These are phyloP conservation scores for Nephila pilipes DNA, from an alignment of 1,140 invertebrate genomes.

Conservation along the genomic window DNA sequence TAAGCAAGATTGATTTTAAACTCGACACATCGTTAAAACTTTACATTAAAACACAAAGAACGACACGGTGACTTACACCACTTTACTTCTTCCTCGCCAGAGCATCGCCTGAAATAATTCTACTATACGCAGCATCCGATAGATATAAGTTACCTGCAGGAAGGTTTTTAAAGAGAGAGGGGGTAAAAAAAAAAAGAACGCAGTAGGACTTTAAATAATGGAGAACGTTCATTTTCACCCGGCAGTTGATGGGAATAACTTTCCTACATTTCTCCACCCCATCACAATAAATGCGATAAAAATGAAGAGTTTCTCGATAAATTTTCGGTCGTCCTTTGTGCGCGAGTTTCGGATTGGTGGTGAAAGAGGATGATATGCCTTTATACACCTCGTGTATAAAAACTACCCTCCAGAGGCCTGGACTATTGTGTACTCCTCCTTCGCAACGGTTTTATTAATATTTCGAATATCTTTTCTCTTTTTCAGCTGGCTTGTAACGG, in stretches of 20 bases:
- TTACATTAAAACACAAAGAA: too few relatives aligned
- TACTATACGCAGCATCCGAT: constrained; percentile 11
- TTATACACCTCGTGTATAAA: constrained; percentile 16
- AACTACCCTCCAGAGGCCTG: constrained; percentile 1
- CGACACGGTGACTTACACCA: neutral
- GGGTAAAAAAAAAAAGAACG: neutral
- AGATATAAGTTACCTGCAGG: constrained; percentile 41
- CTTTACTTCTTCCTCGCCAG: neutral
- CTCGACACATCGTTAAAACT: too few relatives aligned
- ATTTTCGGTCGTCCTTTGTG: constrained; percentile 51
- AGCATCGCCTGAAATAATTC: neutral
- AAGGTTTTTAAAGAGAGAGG: neutral
- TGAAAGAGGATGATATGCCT: constrained; percentile 29
- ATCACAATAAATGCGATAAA: constrained; percentile 64
- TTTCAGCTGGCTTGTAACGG: neutral
- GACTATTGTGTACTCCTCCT: neutral
- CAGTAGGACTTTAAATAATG: constrained; percentile 60
- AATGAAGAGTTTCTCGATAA: constrained; percentile 63
- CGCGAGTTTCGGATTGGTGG: constrained; percentile 20
- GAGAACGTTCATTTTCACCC: constrained; percentile 52
- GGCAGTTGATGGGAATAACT: constrained; percentile 49
- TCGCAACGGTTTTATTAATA: constrained; percentile 23
- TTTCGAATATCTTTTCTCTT: neutral
- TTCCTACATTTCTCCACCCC: constrained; percentile 31
- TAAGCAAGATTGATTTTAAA: too few relatives aligned